Base-by-base conservation (phyloP, 2,113 vertebrate genomes). In the Salvelinus namaycush region DNA sequence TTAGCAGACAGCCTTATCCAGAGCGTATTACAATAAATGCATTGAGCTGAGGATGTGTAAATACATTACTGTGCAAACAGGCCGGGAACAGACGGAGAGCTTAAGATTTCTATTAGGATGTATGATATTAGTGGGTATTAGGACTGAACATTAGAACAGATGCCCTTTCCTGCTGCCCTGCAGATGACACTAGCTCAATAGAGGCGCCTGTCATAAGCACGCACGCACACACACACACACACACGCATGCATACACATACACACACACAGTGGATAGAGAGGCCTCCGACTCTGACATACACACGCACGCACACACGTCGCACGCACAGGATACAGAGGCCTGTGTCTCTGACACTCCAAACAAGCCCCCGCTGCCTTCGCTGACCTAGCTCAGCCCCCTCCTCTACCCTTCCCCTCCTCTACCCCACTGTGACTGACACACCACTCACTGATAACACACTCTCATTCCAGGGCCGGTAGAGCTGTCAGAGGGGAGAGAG, bases 401-500 rank as follows among this genome's bases (percentile, higher is more conserved):
- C 66, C 67, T 74, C 26, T 60, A 68, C 67, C 70, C 73, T 49
- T 3, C 31, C 77, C 9, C 39, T 44, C 39, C 39, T 11, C 39
- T 44, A 2, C 39, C 39, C 39, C 39, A 76, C 79, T 84, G 79
- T 85, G 83, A 85, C 77, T 89, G 91, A 90, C 89, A 90, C 84
- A 85, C 80, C 85, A 78, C 85, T 89, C 84, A 79, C 88, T 87
- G 92, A 92, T 92, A 92, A 89, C 90, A 85, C 87, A 89, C 85
- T 87, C 85, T 91, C 85, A 90, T 93, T 90, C 88, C 87, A 76
- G 87, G 69, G 67, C 83, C 51, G 79, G 80, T 81, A 79, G 81
- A 89, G 80, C 87, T 90, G 87, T 91, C 90, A 91, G 79, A 79
- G 31, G 2, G 76, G 73, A 26, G 18, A 82, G 76, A 89, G 81